phyloP scores from a whole-genome alignment of 2,888 invertebrate genomes.

The Tetheella fluctuosa region DNA sequence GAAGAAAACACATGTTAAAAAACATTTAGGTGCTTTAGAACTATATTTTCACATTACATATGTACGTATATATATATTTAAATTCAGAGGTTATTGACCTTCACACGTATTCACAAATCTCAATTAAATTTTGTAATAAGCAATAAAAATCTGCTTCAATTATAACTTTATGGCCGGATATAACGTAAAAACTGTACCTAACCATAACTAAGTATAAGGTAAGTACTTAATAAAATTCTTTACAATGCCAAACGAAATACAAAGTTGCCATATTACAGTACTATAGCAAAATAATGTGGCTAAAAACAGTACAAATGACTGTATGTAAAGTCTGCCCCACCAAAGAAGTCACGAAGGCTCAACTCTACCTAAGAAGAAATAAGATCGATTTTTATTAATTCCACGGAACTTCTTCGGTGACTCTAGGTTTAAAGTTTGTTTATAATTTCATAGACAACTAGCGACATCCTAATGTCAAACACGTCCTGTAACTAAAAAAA shows the following conservation, averaged over 20 bases:
- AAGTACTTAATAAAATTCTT: neutral
- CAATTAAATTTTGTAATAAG: slow-evolving; percentile 3
- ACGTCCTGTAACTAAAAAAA: neutral
- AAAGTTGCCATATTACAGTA: neutral
- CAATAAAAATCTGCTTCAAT: slow-evolving; percentile 1
- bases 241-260: slow-evolving; percentile 7
- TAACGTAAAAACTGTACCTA: slow-evolving; percentile 5
- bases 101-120: neutral
- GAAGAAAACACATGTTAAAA: too few relatives aligned
- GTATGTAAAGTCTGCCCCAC: too few relatives aligned
- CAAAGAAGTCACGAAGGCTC: too few relatives aligned
- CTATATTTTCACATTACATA: too few relatives aligned
- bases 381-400: too few relatives aligned
- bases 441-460: neutral
- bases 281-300: neutral
- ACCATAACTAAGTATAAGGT: neutral
- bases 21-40: too few relatives aligned
- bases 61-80: neutral
- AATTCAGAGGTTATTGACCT: neutral
- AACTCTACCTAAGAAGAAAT: too few relatives aligned
- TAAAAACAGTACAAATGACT: neutral
- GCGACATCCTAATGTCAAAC: slow-evolving; percentile 2
- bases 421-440: neutral
- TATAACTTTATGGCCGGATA: slow-evolving; percentile 6
- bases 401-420: too few relatives aligned